Evolutionary conservation across 2,888 invertebrate genomes (phyloP).

Genomic region (Drosophila buzzatii): DNA sequence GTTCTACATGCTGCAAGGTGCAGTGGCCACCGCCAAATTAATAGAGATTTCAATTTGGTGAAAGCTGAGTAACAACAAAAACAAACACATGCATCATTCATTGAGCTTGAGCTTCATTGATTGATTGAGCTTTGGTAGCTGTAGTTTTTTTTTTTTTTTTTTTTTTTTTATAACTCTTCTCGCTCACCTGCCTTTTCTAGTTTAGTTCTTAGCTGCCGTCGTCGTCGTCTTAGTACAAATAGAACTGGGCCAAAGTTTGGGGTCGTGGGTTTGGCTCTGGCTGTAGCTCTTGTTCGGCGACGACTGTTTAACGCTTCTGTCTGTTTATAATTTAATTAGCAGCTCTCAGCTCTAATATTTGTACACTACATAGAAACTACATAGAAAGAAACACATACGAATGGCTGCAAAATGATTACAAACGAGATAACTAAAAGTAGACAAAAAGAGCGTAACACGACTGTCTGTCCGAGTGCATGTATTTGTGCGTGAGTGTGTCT

Average conservation of each 20-base stretch:
- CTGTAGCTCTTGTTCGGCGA: slow-evolving; percentile 30
- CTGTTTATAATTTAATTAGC: slow-evolving; percentile 82
- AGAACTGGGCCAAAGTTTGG: slow-evolving; percentile 55
- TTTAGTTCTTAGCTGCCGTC: slow-evolving; percentile 22
- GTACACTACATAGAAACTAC: slow-evolving; percentile 64
- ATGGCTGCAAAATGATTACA: slow-evolving; percentile 78
- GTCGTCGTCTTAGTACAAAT: slow-evolving; percentile 27
- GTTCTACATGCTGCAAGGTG: slow-evolving; percentile 72
- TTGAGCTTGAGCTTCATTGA: slow-evolving; percentile 48
- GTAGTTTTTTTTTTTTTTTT: slow-evolving; percentile 30
- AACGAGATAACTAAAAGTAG: slow-evolving; percentile 80
- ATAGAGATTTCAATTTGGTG: slow-evolving; percentile 78
- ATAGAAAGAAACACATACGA: slow-evolving; percentile 74
- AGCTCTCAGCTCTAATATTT: slow-evolving; percentile 80
- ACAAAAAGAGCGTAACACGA: slow-evolving; percentile 75
- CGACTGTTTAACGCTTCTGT: slow-evolving; percentile 71
- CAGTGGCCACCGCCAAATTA: slow-evolving; percentile 70
- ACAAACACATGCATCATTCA: slow-evolving; percentile 54
- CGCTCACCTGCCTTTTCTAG: slow-evolving; percentile 35
- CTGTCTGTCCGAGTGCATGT: slow-evolving; percentile 35
- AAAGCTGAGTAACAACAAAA: slow-evolving; percentile 59
- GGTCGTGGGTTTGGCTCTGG: slow-evolving; percentile 58
- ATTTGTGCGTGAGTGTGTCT: slow-evolving; percentile 28
- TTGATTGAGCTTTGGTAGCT: slow-evolving; percentile 45
- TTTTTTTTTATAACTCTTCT: slow-evolving; percentile 26